Evolutionary conservation across 2,888 invertebrate genomes (phyloP).

Genomic region (Stenotaenia linearis): DNA sequence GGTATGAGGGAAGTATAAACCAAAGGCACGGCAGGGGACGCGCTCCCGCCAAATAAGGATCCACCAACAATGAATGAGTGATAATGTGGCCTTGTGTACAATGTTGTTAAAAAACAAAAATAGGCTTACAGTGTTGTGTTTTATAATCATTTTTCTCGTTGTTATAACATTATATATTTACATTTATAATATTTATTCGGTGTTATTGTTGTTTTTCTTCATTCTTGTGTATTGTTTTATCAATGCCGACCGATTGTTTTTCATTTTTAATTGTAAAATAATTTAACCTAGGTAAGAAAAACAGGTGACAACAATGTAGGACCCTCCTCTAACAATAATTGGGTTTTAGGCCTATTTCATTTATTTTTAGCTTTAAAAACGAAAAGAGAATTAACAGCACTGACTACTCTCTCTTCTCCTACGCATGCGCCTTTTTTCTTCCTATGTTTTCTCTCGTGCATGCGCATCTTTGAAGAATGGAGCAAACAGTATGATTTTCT

Average conservation of each 20-base stretch:
- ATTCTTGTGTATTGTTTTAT: not conserved
- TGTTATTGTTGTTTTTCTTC: conserved; percentile 11
- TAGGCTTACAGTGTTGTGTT: not conserved
- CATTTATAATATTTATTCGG: too few species aligned
- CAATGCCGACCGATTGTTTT: not conserved
- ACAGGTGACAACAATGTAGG: not conserved
- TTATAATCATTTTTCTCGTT: not conserved
- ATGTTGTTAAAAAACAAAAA: not conserved
- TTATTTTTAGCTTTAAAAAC: not conserved
- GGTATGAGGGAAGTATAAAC: not conserved
- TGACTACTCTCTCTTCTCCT: not conserved
- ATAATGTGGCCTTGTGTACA: not conserved
- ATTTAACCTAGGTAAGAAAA: not conserved
- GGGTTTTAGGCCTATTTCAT: not conserved
- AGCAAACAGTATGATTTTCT: not conserved
- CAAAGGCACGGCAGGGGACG: conserved; percentile 12
- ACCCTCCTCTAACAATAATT: conserved; percentile 17
- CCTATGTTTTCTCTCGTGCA: not conserved
- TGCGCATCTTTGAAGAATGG: not conserved
- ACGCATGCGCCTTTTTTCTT: conserved; percentile 2
- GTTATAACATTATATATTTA: not conserved
- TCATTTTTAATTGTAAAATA: not conserved
- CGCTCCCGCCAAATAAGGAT: not conserved
- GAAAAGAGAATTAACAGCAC: not conserved
- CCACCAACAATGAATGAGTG: not conserved